A percentile compares a stretch with the other conserved stretches of the same genome.
Evolutionary conservation across 2,888 invertebrate species (phyloP).

Genomic region (Proisotoma minuta): DNA sequence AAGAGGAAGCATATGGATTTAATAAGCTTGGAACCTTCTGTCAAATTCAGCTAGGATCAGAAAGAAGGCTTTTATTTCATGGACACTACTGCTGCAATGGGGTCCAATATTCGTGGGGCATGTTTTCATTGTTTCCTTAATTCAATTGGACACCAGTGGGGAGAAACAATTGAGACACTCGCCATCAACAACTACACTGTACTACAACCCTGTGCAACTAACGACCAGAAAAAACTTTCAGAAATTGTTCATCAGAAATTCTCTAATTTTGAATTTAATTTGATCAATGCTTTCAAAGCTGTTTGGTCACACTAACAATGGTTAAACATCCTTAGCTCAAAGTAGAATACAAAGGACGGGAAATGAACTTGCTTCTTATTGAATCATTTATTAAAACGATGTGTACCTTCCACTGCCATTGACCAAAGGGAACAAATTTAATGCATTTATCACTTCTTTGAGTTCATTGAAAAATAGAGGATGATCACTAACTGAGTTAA

Average conservation of each 20-base stretch:
- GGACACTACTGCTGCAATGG: too few relatives aligned
- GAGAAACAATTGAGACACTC: slow-evolving; percentile 22
- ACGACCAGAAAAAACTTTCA: too few relatives aligned
- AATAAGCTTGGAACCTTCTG: too few relatives aligned
- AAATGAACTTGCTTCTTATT: slow-evolving; percentile 1
- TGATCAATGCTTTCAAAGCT: too few relatives aligned
- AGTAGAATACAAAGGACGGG: slow-evolving; percentile 6
- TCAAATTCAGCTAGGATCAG: too few relatives aligned
- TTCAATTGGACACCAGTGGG: slow-evolving; percentile 11
- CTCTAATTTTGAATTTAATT: too few relatives aligned
- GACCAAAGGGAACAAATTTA: background rate
- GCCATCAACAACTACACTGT: too few relatives aligned
- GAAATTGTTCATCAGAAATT: too few relatives aligned
- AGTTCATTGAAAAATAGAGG: background rate
- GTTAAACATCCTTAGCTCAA: background rate
- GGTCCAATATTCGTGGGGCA: background rate
- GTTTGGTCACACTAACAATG: too few relatives aligned
- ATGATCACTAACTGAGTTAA: background rate
- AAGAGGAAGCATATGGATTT: slow-evolving; percentile 3
- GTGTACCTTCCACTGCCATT: background rate
- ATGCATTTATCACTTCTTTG: background rate
- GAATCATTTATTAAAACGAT: background rate
- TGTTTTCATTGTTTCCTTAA: background rate
- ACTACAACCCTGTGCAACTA: too few relatives aligned
- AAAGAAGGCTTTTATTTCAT: too few relatives aligned